Base-by-base conservation (phyloP, 2,113 vertebrate species). In the Collichthys lucidus region DNA sequence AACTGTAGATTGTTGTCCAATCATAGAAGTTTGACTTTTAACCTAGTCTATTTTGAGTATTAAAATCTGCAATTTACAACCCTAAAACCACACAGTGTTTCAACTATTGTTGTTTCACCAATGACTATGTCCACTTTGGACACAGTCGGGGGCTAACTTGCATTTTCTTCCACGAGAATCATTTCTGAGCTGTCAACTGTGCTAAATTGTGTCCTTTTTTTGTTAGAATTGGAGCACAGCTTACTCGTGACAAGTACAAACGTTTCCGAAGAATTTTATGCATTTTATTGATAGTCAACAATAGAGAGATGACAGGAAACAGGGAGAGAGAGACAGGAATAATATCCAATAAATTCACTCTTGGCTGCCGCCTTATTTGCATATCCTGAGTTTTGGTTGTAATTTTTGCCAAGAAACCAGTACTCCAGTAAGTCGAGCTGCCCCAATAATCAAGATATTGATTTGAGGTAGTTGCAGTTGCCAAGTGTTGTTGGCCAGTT, bases 401-500 rank as follows among this genome's bases (percentile, higher is more conserved):
- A 11, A 68, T 35, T 14, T 22, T 69, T 61, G 29, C 55, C 19
- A 62, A 76, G 50, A 66, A 57, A 55, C 49, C 46, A 20, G 3
- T 42, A 14, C 11, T 52, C 22, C 44, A 66, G n/a, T 52, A 15
- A 16, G 49, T n/a, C 8, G 11, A 26, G 49, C 14, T 47, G 4
- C 63, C 44, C 26, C 31, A 52, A 5, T 6, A 55, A 56, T 47
- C 8, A 22, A 57, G 22, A 61, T 22, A 52, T 10, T 46, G 35
- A 55, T 49, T 68, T 40, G 19, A 24, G 35, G 8, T 14, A 56
- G 74, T 31, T 59, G 35, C 9, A 15, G 61, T 20, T 66, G 74
- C 74, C 75, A 68, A 68, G 29, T 40, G 53, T 42, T 68, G 26
- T 50, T 59, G 74, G 74, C 53, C 42, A 15, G 29, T 50, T 42